Evolutionary conservation across 1,140 invertebrate species (phyloP), one percentile per base, ranked within the genome.

Genomic region (Drosophila tani): DNA sequence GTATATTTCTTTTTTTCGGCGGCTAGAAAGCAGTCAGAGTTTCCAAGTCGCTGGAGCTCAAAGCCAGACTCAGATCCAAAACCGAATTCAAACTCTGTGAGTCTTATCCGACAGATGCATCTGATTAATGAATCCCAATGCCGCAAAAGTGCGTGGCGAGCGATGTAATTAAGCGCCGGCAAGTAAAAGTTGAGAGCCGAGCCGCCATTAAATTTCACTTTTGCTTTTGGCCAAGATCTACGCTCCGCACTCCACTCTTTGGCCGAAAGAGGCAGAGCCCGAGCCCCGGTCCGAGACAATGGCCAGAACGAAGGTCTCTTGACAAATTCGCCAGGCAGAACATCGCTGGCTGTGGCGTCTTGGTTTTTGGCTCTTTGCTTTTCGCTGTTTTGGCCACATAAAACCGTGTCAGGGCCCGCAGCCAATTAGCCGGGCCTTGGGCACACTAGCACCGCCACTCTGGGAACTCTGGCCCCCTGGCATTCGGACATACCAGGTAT

Each of bases 21-120:
- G 32, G 9, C 32, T 53, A 70, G 71, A 75, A 75, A 75, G 71
- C 66, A 55, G 56, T 17, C 27, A 29, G 27, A 7, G 57, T 60
- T 68, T 68, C 56, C 35, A 49, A 69, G 81, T 49, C 73, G 81
- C 64, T 27, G 43, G 24, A n/a, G 21, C 49, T 51, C 7, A 17
- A 27, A 65, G 9, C 19, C 24, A 68, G 41, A 60, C 60, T 49
- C 57, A 21, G 40, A 29, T 35, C 41, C 56, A 65, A 49, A 66
- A 50, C 69, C 62, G 35, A 35, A 35, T 8, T 8, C 17, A 15
- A 55, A 21, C 32, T 21, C 32, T 1, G 4, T 19, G 53, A 19
- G 9, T 77, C 75, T 86, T 86, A 86, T 86, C 83, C 83, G 84
- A 88, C 85, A 88, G 85, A 88, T 88, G 85, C 85, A 88, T 90